A percentile compares a stretch with the other conserved stretches of the same genome.
These are phyloP conservation scores for Urosaurus nigricauda DNA, from an alignment of 2,797 vertebrate genomes.

Conservation along the genomic window DNA sequence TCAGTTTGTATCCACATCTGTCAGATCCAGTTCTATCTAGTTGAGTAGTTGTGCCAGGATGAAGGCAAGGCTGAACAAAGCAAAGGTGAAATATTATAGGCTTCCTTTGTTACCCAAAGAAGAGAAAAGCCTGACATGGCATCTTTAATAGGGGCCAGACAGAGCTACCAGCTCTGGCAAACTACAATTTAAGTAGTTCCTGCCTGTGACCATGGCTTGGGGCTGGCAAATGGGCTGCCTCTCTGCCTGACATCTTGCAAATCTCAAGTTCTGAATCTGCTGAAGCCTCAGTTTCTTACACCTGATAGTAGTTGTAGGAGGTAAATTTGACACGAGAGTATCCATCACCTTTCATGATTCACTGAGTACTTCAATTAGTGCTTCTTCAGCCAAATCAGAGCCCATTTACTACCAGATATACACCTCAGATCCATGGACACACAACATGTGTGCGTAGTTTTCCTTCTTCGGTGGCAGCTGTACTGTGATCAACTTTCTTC, in stretches of 20 bases:
- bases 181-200: neutral
- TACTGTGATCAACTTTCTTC: slow-evolving; percentile 40
- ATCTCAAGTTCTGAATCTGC: neutral
- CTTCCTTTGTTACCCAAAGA: neutral
- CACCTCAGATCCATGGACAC: slow-evolving; percentile 25
- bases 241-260: neutral
- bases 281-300: neutral
- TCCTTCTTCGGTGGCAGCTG: slow-evolving; percentile 48
- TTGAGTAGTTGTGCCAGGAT: neutral
- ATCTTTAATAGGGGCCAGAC: neutral
- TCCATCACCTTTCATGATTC: neutral
- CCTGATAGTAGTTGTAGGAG: neutral
- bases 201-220: neutral
- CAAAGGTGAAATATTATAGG: neutral
- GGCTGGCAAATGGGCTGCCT: neutral
- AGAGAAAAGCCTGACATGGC: neutral
- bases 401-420: neutral
- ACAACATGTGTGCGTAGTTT: slow-evolving; percentile 50
- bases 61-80: neutral
- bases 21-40: neutral
- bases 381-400: neutral
- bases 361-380: neutral
- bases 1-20: neutral
- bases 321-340: neutral
- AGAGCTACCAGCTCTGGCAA: neutral